These are phyloP conservation scores for Tyto alba DNA, from an alignment of 2,113 vertebrate genomes.

Conservation along the genomic window DNA sequence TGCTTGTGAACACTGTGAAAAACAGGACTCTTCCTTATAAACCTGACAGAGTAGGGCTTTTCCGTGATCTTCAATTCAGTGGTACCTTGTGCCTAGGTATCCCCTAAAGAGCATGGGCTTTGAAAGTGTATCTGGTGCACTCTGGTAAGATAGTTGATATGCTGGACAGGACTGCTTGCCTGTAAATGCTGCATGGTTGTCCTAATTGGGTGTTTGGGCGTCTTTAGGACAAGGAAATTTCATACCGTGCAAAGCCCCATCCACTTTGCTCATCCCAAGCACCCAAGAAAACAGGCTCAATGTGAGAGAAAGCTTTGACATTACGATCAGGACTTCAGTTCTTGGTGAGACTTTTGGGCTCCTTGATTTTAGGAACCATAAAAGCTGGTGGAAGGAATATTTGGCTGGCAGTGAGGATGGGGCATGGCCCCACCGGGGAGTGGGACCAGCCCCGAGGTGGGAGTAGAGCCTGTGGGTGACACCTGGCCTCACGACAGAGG, in stretches of 20 bases:
- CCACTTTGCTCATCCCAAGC: neutral
- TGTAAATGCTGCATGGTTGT: neutral
- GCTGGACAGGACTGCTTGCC: neutral
- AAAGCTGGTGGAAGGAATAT: neutral
- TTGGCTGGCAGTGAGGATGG: fast-evolving
- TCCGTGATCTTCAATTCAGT: neutral
- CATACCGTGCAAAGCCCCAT: neutral
- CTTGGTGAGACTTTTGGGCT: neutral
- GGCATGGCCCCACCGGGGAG: neutral
- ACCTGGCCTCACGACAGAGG: neutral
- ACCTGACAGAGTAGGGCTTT: neutral
- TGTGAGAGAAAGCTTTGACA: neutral
- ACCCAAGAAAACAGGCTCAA: neutral
- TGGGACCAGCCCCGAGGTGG: fast-evolving
- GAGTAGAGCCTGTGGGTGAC: neutral
- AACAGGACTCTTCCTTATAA: neutral
- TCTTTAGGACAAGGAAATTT: neutral
- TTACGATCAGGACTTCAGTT: neutral
- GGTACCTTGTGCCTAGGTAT: neutral
- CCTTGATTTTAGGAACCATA: neutral
- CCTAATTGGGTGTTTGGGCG: neutral
- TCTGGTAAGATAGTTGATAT: neutral
- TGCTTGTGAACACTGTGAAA: neutral
- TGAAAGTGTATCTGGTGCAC: neutral
- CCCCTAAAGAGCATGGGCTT: neutral